A percentile compares a stretch with the other conserved stretches of the same genome.
phyloP scores from a whole-genome alignment of 2,888 invertebrate species.

The Trilocha varians region DNA sequence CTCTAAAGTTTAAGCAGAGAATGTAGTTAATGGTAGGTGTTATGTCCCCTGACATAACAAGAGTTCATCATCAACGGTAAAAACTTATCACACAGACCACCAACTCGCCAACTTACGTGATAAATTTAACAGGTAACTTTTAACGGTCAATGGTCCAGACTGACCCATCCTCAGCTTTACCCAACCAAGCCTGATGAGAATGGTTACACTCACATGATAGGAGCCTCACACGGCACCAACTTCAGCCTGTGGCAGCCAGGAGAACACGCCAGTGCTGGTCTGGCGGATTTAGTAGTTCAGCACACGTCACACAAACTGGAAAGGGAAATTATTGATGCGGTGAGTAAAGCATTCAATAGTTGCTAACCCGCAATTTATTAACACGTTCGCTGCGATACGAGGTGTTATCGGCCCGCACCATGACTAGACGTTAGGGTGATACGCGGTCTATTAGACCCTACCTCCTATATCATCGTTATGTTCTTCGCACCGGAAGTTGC shows the following conservation, averaged over 20 bases:
- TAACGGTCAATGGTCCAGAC: constrained; percentile 53
- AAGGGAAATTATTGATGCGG: constrained; percentile 41
- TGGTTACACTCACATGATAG: constrained; percentile 56
- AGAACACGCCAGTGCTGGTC: constrained; percentile 29
- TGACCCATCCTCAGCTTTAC: constrained; percentile 50
- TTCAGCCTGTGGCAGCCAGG: constrained; percentile 46
- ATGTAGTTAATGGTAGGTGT: no score
- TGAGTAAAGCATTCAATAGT: constrained; percentile 20
- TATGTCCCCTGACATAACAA: no score
- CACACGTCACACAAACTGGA: constrained; percentile 22
- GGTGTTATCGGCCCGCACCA: no score
- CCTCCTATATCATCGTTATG: no score
- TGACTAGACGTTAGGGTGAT: no score
- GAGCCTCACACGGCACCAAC: constrained; percentile 46
- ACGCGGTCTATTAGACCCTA: no score
- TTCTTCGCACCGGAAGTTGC: no score
- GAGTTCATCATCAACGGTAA: no score
- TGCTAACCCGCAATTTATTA: no score
- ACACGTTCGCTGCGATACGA: no score
- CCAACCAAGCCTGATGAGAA: constrained; percentile 56
- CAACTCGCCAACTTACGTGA: no score
- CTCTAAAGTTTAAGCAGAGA: no score
- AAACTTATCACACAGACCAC: not conserved
- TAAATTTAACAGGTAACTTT: constrained; percentile 41
- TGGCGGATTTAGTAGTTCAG: not conserved